Percentiles rank a stretch among this genome's conserved stretches.
Evolutionary conservation across 2,113 vertebrate genomes (phyloP).

Genomic region (Cairina moschata): DNA sequence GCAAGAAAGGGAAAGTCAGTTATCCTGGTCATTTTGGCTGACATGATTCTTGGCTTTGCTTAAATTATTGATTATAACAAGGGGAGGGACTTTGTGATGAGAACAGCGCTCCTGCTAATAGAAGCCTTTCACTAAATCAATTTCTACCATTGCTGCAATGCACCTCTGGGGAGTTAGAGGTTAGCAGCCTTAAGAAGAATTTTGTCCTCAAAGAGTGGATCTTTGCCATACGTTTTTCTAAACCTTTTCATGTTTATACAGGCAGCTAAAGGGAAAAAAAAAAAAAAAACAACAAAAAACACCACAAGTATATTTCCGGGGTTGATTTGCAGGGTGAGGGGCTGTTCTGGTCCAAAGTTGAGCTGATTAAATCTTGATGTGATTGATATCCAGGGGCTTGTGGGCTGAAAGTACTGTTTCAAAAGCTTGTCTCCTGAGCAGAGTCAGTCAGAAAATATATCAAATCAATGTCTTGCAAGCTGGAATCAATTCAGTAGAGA

Average conservation of each 20-base stretch:
- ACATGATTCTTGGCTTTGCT: conserved; percentile 72
- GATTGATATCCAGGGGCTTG: conserved; percentile 35
- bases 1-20: conserved; percentile 20
- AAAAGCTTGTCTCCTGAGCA: conserved; percentile 58
- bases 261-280: not conserved
- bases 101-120: conserved; percentile 75
- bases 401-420: conserved; percentile 47
- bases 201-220: conserved; percentile 50
- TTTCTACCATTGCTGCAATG: conserved; percentile 61
- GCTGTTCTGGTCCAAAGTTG: conserved; percentile 36
- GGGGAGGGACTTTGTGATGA: conserved; percentile 69
- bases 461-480: conserved; percentile 56
- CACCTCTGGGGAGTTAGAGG: conserved; percentile 41
- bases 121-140: conserved; percentile 78
- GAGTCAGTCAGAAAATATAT: conserved; percentile 61
- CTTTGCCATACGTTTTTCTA: conserved; percentile 29
- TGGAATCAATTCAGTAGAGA: conserved; percentile 49
- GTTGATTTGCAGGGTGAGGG: not conserved
- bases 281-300: too few relatives aligned
- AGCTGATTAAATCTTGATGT: conserved; percentile 35
- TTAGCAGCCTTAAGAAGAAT: conserved; percentile 50
- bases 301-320: too few relatives aligned
- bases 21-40: conserved; percentile 69
- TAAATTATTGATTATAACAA: conserved; percentile 77
- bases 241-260: conserved; percentile 9